A percentile compares a stretch with the other conserved stretches of the same genome.
Conservation (phyloP, 1,140 invertebrate genomes). For the Tribolium madens region DNA sequence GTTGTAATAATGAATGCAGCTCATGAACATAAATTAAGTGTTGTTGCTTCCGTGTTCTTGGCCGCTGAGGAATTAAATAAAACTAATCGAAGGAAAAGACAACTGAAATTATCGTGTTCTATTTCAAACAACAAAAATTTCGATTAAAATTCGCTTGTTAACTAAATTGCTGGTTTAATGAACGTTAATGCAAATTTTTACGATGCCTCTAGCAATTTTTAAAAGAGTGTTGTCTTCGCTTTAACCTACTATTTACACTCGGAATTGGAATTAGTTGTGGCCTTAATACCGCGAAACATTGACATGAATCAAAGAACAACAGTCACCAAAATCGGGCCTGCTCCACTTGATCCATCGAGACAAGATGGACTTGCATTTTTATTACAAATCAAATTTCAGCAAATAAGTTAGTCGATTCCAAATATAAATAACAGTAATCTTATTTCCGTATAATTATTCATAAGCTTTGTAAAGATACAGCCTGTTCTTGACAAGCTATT, state of each 20-base stretch:
- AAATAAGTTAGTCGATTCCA: no score
- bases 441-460: no score
- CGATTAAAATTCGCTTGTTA: conserved; percentile 3
- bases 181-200: conserved; percentile 27
- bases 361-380: no score
- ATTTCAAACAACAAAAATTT: background rate
- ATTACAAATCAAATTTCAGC: no score
- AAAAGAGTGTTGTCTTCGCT: conserved; percentile 5
- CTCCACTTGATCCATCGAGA: no score
- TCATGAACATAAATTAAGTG: background rate
- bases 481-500: no score
- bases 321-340: background rate
- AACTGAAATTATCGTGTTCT: background rate
- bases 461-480: no score
- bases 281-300: conserved; percentile 9
- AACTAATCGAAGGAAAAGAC: no score
- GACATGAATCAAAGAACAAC: background rate
- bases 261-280: conserved; percentile 13
- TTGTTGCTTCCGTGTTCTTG: background rate
- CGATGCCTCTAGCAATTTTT: conserved; percentile 23
- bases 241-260: conserved; percentile 17
- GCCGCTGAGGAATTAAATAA: background rate
- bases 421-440: no score
- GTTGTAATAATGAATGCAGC: background rate
- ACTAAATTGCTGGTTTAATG: conserved; percentile 6